Percentiles rank a stretch among this genome's conserved stretches.
Conservation (phyloP, 1,140 invertebrate genomes). For the Megalonaias nervosa region DNA sequence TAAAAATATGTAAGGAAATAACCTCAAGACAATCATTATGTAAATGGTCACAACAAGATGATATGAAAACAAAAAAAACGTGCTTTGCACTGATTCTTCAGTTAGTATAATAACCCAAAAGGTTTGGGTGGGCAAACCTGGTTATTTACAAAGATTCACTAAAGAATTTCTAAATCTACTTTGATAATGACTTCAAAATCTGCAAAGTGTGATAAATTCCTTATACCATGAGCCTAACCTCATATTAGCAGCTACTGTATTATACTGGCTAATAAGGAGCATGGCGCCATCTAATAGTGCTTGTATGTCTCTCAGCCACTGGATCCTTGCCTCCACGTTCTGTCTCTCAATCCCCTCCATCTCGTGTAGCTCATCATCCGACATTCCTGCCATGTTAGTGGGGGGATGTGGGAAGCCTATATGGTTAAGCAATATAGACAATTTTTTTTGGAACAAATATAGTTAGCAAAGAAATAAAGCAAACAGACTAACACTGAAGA, state of each 20-base stretch:
- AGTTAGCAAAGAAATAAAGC: constrained; percentile 1
- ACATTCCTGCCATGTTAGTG: constrained; percentile 78
- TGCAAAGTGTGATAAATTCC: background rate
- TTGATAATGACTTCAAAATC: background rate
- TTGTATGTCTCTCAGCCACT: constrained; percentile 88
- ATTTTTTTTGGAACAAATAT: background rate
- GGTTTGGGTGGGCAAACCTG: background rate
- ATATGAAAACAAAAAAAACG: background rate
- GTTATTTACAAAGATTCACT: background rate
- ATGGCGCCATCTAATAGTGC: constrained; percentile 90
- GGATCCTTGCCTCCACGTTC: constrained; percentile 91
- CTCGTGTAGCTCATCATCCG: constrained; percentile 85
- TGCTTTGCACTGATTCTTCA: background rate
- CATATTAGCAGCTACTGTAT: constrained; percentile 69
- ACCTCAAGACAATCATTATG: too few relatives aligned
- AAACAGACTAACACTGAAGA: background rate
- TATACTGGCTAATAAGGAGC: constrained; percentile 91
- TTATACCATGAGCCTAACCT: constrained; percentile 43
- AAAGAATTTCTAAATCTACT: background rate
- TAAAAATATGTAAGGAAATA: too few relatives aligned
- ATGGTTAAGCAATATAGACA: background rate
- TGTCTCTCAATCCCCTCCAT: constrained; percentile 92
- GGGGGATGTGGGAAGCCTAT: constrained; percentile 59
- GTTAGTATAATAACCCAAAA: background rate
- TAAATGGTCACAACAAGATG: too few relatives aligned